These are phyloP conservation scores for Thera obeliscata DNA, from an alignment of 2,888 invertebrate genomes.

Conservation along the genomic window DNA sequence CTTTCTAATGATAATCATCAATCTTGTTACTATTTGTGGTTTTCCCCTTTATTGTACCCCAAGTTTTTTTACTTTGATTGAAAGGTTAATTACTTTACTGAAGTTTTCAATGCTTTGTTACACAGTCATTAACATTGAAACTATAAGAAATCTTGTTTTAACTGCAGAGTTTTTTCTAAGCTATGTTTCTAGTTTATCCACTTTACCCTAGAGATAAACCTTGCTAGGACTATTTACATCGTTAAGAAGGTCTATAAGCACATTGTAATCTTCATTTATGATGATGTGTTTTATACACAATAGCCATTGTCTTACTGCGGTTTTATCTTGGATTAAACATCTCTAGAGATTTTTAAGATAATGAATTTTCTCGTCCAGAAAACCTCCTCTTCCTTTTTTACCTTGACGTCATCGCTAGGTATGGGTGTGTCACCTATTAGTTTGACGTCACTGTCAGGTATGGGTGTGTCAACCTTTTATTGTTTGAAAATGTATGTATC, in stretches of 20 bases:
- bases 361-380: too few relatives aligned
- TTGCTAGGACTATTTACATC: background rate
- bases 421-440: too few relatives aligned
- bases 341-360: constrained; percentile 3
- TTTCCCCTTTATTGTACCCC: background rate
- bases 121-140: background rate
- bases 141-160: background rate
- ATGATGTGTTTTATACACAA: constrained; percentile 23
- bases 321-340: constrained; percentile 20
- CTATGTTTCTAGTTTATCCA: background rate
- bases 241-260: background rate
- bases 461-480: too few relatives aligned
- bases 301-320: constrained; percentile 28
- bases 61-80: background rate
- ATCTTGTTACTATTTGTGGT: background rate
- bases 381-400: too few relatives aligned
- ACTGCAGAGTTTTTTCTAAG: background rate
- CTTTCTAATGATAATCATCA: background rate
- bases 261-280: constrained; percentile 19
- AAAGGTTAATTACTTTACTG: too few relatives aligned
- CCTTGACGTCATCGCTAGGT: too few relatives aligned
- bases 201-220: background rate
- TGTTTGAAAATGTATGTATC: too few relatives aligned
- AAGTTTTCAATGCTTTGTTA: background rate
- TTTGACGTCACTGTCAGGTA: too few relatives aligned